Evolutionary conservation across 2,888 invertebrate genomes (phyloP).

Genomic region (Bombyx huttoni): DNA sequence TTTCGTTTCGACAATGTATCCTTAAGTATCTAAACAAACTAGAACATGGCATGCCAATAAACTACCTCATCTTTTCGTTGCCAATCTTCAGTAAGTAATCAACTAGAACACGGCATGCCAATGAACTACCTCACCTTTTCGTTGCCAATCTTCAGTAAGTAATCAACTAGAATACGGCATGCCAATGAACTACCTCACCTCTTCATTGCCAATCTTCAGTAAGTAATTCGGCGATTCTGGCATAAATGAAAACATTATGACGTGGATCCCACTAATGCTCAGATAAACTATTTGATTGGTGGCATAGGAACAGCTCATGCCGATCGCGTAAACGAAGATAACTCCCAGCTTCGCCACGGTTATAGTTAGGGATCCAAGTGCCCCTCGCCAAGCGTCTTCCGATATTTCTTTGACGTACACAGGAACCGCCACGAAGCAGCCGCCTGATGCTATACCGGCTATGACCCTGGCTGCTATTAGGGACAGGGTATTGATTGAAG

Average conservation of each 20-base stretch:
- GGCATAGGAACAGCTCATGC: constrained; percentile 29
- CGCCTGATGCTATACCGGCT: constrained; percentile 38
- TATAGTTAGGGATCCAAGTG: constrained; percentile 42
- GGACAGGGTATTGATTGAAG: constrained; percentile 20
- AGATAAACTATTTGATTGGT: constrained; percentile 36
- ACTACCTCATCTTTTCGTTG: no score
- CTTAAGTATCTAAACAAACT: no score
- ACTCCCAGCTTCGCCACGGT: constrained; percentile 47
- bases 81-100: not conserved
- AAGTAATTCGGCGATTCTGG: constrained; percentile 52
- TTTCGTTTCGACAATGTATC: no score
- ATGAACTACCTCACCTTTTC: no score
- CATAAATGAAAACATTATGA: constrained; percentile 36
- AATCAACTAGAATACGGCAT: no score
- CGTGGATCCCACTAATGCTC: constrained; percentile 25
- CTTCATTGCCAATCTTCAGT: constrained; percentile 37
- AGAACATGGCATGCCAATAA: no score
- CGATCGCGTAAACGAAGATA: constrained; percentile 42
- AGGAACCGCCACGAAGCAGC: constrained; percentile 43
- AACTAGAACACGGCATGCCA: no score
- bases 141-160: not conserved
- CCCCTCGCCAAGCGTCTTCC: constrained; percentile 36
- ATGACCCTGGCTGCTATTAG: constrained; percentile 33
- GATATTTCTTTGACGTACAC: constrained; percentile 47
- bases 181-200: constrained; percentile 20